Percentiles rank a stretch among this genome's conserved stretches.
Conservation (phyloP, 2,113 vertebrate genomes). For the Gambusia affinis region DNA sequence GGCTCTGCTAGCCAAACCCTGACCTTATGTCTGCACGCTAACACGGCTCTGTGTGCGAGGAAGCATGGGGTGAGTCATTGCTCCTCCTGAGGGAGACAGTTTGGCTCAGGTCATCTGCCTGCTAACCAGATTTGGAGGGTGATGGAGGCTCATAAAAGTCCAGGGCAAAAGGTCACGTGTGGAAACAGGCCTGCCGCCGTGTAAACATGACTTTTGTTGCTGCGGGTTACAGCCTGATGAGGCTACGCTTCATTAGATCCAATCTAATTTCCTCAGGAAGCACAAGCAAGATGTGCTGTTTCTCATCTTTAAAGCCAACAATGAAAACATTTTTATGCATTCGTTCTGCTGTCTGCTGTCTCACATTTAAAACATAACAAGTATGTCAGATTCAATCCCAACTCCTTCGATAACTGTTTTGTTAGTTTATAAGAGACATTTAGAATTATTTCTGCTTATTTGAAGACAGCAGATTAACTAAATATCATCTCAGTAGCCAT, state of each 20-base stretch:
- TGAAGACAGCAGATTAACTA: not conserved
- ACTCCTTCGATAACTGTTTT: not conserved
- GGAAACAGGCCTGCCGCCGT: conserved; percentile 16
- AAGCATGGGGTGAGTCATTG: conserved; percentile 47
- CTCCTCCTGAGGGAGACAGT: conserved; percentile 37
- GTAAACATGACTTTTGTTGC: conserved; percentile 20
- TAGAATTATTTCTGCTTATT: not conserved
- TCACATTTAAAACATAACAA: not conserved
- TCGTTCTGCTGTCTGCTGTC: not conserved
- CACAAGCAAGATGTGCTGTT: conserved; percentile 31
- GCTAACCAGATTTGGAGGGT: conserved; percentile 46
- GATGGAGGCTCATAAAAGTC: conserved; percentile 33
- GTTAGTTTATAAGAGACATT: not conserved
- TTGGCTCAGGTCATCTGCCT: conserved; percentile 34
- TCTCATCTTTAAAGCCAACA: not conserved
- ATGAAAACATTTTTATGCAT: not conserved
- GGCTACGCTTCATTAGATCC: not conserved
- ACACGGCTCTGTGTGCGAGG: not conserved
- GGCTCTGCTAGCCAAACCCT: conserved; percentile 25
- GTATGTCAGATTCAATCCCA: not conserved
- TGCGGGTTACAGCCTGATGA: not conserved
- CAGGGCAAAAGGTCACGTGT: conserved; percentile 25
- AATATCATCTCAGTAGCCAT: not conserved
- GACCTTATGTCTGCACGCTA: conserved; percentile 25
- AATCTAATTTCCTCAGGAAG: conserved; percentile 33